Conservation (phyloP, 2,888 invertebrate species). For the Ennomos quercinarius region DNA sequence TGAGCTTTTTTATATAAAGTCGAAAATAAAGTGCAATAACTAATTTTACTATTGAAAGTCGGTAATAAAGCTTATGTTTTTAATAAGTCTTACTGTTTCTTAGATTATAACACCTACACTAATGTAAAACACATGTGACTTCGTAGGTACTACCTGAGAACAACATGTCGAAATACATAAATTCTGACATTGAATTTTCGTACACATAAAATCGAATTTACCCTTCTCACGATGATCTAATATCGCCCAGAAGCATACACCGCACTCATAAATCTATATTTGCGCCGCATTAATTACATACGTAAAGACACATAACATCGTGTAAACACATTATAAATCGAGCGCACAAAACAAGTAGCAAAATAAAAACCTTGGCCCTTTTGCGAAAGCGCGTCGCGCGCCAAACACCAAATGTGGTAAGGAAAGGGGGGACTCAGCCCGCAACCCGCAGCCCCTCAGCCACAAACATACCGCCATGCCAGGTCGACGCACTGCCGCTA, state of each 20-base stretch:
- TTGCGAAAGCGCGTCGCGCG: conserved; percentile 38
- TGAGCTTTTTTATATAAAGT: too few relatives aligned
- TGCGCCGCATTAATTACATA: conserved; percentile 15
- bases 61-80: too few relatives aligned
- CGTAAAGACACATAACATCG: conserved; percentile 5
- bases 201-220: conserved; percentile 18
- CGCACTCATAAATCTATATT: conserved; percentile 30
- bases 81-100: too few relatives aligned
- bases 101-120: too few relatives aligned
- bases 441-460: neutral
- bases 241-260: conserved; percentile 30
- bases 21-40: too few relatives aligned
- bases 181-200: conserved; percentile 14
- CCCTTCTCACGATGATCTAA: conserved; percentile 30
- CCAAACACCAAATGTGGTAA: conserved; percentile 49
- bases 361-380: conserved; percentile 42
- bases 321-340: conserved; percentile 16
- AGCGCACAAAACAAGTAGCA: conserved; percentile 14
- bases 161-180: neutral
- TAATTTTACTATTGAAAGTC: too few relatives aligned
- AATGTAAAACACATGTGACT: too few relatives aligned
- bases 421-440: conserved; percentile 36
- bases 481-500: conserved; percentile 41
- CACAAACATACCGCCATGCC: conserved; percentile 28
- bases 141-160: too few relatives aligned